Evolutionary conservation across 2,113 vertebrate species (phyloP).

Genomic region (Oenanthe melanoleuca): DNA sequence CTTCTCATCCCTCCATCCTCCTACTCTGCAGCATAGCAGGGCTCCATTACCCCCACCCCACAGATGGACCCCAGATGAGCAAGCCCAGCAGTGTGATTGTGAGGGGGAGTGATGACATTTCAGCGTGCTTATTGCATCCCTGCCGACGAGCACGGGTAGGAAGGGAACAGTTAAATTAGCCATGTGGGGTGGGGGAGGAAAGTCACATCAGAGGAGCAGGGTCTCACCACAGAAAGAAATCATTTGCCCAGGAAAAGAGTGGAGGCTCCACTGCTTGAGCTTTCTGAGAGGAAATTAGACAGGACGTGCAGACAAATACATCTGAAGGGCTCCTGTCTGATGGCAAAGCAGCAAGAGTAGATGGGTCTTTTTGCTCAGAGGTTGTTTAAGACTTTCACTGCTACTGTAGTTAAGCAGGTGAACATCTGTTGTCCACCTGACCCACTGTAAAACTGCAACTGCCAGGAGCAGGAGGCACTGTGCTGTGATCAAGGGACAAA

Average conservation of each 20-base stretch:
- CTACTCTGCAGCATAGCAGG: background rate
- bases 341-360: background rate
- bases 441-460: background rate
- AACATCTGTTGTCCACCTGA: conserved; percentile 51
- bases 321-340: background rate
- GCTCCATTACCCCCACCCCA: background rate
- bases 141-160: background rate
- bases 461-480: background rate
- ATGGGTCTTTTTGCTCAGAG: background rate
- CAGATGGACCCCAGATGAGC: conserved; percentile 54
- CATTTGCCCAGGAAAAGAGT: background rate
- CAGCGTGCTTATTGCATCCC: background rate
- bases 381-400: background rate
- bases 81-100: background rate
- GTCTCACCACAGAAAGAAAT: background rate
- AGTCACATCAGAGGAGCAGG: background rate
- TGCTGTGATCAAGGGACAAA: background rate
- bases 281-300: conserved; percentile 37
- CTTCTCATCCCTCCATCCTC: background rate
- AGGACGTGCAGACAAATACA: background rate
- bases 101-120: conserved; percentile 18
- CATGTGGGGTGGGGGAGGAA: background rate
- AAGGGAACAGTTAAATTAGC: conserved; percentile 46
- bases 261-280: background rate
- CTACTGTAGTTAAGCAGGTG: conserved; percentile 49